Conservation (phyloP, 2,888 invertebrate genomes). For the Aphodius granarius region DNA sequence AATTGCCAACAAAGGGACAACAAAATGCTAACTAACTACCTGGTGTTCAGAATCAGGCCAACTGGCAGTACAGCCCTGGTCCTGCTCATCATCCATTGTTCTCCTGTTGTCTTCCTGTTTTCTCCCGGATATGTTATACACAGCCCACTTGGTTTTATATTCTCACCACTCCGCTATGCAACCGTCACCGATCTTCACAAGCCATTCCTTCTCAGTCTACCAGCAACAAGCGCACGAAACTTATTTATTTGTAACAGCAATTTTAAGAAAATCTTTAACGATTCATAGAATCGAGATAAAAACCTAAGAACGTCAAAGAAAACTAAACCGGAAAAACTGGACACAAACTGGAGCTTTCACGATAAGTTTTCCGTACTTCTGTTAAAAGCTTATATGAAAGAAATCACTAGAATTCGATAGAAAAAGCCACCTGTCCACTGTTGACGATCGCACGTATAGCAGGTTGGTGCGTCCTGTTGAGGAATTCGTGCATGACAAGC, state of each 20-base stretch:
- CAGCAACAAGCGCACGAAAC: neutral
- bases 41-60: constrained; percentile 50
- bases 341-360: neutral
- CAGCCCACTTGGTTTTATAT: neutral
- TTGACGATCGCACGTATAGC: neutral
- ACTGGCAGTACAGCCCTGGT: constrained; percentile 45
- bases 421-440: neutral
- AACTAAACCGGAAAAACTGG: neutral
- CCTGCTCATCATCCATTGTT: constrained; percentile 33
- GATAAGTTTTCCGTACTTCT: neutral
- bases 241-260: neutral
- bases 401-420: too few species aligned
- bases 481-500: constrained; percentile 7
- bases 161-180: neutral
- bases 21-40: constrained; percentile 39
- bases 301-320: neutral
- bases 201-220: neutral
- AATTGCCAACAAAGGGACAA: neutral
- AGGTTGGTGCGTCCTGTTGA: neutral
- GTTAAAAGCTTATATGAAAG: neutral
- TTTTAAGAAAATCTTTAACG: neutral
- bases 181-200: constrained; percentile 6
- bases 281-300: neutral
- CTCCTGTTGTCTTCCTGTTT: constrained; percentile 3
- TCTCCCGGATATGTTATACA: neutral